Evolutionary conservation across 2,888 invertebrate species (phyloP).

Genomic region (Halictus quadricinctus): DNA sequence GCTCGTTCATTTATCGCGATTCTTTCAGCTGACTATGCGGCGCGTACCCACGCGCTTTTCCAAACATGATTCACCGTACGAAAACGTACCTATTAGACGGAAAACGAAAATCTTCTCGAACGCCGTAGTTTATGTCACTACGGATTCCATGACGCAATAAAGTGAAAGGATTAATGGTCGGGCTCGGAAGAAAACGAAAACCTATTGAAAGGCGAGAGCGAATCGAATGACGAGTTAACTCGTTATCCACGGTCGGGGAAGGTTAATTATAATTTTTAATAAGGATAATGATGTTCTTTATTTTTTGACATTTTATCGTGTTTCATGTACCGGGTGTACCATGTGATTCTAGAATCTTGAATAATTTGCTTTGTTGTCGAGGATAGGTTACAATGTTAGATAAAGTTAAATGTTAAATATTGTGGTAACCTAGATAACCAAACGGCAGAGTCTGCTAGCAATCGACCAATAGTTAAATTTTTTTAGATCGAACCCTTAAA

Average conservation of each 20-base stretch:
- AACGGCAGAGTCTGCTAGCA: too few species aligned
- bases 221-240: background rate
- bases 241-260: background rate
- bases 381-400: background rate
- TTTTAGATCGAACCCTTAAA: too few species aligned
- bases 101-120: background rate
- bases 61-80: background rate
- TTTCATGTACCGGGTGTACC: background rate
- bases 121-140: background rate
- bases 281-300: background rate
- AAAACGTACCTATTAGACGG: background rate
- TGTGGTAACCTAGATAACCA: background rate
- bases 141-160: background rate
- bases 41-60: background rate
- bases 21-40: background rate
- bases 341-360: background rate
- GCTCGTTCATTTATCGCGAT: constrained; percentile 50
- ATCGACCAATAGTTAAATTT: too few species aligned
- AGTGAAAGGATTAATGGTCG: constrained; percentile 3
- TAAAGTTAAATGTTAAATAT: background rate
- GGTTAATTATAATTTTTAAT: background rate
- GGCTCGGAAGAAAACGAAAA: background rate
- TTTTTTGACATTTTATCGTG: background rate
- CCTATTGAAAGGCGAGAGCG: background rate
- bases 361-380: background rate